Percentiles rank a stretch among this genome's conserved stretches.
Conservation (phyloP, 92 coral and sea anemone species). For the Chrysogorgia sp. region DNA sequence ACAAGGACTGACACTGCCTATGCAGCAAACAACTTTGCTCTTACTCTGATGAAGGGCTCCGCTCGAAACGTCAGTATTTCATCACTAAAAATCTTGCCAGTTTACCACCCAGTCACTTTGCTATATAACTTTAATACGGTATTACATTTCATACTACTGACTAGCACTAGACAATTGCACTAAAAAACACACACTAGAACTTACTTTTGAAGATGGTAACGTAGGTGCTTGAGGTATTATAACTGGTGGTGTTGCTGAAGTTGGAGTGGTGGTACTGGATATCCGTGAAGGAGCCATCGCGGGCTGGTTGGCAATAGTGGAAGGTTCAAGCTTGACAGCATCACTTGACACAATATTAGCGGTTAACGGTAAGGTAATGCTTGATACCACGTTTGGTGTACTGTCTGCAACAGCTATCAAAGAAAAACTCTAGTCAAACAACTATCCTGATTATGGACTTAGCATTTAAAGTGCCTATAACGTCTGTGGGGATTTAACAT, state of each 20-base stretch:
- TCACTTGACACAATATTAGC: neutral
- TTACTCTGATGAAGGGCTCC: too few relatives aligned
- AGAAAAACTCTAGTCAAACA: neutral
- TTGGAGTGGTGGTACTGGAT: conserved; percentile 70
- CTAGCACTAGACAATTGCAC: too few relatives aligned
- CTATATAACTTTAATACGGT: too few relatives aligned
- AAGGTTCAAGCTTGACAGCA: conserved; percentile 71
- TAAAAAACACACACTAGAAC: neutral
- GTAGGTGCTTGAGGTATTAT: conserved; percentile 72
- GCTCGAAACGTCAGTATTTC: too few relatives aligned
- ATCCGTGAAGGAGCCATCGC: conserved; percentile 85
- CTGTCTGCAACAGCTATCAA: conserved; percentile 84
- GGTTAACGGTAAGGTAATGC: conserved; percentile 48
- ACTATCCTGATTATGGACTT: too few relatives aligned
- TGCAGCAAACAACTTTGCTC: too few relatives aligned
- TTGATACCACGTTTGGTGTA: conserved; percentile 73
- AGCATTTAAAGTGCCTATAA: too few relatives aligned
- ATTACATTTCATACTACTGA: too few relatives aligned
- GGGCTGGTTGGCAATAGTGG: conserved; percentile 81
- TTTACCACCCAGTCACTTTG: too few relatives aligned
- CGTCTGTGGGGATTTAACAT: too few relatives aligned
- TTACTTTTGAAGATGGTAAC: conserved; percentile 80
- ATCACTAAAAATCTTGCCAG: too few relatives aligned
- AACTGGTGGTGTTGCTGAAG: conserved; percentile 86
- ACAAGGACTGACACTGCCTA: too few relatives aligned